Percentiles rank a stretch among this genome's conserved stretches.
phyloP scores from a whole-genome alignment of 2,888 invertebrate genomes.

The Erebia palarica region DNA sequence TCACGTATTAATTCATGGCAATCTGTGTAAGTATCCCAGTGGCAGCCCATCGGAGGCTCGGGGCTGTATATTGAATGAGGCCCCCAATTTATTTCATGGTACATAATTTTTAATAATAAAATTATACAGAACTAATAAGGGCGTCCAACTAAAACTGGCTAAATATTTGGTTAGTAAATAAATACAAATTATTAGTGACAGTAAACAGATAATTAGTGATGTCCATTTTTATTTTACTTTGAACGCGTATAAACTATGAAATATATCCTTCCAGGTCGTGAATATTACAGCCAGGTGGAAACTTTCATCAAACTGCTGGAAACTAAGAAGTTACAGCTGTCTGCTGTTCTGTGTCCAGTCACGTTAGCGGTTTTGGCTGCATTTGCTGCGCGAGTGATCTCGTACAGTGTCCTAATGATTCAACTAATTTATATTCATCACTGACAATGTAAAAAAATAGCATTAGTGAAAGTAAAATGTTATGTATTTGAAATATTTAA shows the following conservation, averaged over 20 bases:
- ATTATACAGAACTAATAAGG: too few relatives aligned
- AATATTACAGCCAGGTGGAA: constrained; percentile 54
- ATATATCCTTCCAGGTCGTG: constrained; percentile 48
- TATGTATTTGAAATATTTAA: background rate
- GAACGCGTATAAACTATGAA: too few relatives aligned
- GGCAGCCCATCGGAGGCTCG: too few relatives aligned
- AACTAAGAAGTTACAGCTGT: constrained; percentile 54
- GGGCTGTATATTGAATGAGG: too few relatives aligned
- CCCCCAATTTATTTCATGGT: too few relatives aligned
- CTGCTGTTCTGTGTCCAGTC: constrained; percentile 54
- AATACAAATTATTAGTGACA: too few relatives aligned
- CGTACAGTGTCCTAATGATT: constrained; percentile 59
- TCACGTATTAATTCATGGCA: constrained; percentile 48
- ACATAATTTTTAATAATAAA: too few relatives aligned
- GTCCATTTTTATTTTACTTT: too few relatives aligned
- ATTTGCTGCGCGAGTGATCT: constrained; percentile 56
- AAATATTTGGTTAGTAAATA: too few relatives aligned
- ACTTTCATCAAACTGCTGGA: constrained; percentile 57
- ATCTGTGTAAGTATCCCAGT: constrained; percentile 46
- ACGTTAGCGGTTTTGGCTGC: constrained; percentile 51
- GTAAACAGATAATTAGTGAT: too few relatives aligned
- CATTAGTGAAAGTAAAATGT: background rate
- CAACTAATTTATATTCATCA: constrained; percentile 56
- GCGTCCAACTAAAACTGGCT: too few relatives aligned
- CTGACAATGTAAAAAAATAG: background rate